Evolutionary conservation across 2,113 vertebrate species (phyloP), one percentile per base, ranked within the genome.

Genomic region (Hippocampus comes): DNA sequence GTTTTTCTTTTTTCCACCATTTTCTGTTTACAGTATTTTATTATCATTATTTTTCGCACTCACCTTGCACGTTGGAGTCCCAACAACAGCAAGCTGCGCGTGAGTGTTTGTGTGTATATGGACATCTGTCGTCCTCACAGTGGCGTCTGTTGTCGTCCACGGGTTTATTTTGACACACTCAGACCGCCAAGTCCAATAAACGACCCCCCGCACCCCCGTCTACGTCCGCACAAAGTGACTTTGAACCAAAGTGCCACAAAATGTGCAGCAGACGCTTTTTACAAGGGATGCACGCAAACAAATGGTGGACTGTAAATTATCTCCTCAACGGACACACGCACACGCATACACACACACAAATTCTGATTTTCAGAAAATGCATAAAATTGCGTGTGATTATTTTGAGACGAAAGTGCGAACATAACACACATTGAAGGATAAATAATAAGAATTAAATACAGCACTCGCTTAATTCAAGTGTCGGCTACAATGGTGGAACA

Each of bases 111-210:
- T 49, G 17, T n/a, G 38, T 64, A 20, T 14, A 9, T 11, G 60
- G 30, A 41, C 61, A 63, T 63, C 61, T 42, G 61, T 41, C 34
- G 20, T 9, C 34, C 27, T 34, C 1, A 56, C 53, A 23, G 17
- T 2, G 1, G 18, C 34, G 9, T 41, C 34, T 65, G 21, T 43
- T 65, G 63, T 46, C n/a, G 21, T 65, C 11, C 23, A 23, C 15
- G 7, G 7, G 34, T 27, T 34, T 55, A 56, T 64, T 69, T 60
- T 38, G 57, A 69, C 46, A 72, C 63, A 27, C 59, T 56, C 53
- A 68, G 76, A 82, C 68, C 64, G 80, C 70, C 73, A 84, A 86
- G 82, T 86, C 71, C 86, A 84, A 70, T 76, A 68, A 74, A 68
- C 0, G 30, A 60, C 61, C 4, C 20, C 70, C 56, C 56, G n/a